Evolutionary conservation across 2,797 vertebrate genomes (phyloP), one percentile per base, ranked within the genome.

Genomic region (Dallia pectoralis): DNA sequence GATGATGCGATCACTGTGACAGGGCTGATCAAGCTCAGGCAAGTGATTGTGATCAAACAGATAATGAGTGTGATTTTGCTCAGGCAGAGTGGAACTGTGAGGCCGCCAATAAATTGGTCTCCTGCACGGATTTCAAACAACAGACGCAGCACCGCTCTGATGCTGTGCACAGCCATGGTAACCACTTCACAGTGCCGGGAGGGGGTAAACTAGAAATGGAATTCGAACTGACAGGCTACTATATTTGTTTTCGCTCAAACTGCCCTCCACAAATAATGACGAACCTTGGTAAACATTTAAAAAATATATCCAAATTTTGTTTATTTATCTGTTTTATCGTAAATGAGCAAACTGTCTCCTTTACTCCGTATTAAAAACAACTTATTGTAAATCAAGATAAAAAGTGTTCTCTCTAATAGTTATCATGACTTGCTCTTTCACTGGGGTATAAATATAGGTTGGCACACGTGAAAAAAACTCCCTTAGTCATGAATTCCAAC

Each of bases 41-140:
- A 32, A 25, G 53, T 64, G 73, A 77, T 83, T 19, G 4, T 8
- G 44, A 61, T 36, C 51, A 14, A 47, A 73, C 32, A 73, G 74
- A 81, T 79, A 68, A 49, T 62, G 70, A 70, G 63, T 53, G 74
- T 47, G 70, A 74, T 66, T 22, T 19, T 66, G 32, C 15, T 67
- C 66, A 69, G 69, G 73, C 64, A 33, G 51, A 78, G 47, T 67
- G 69, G 69, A 67, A 69, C 66, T 36, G 47, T 61, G 69, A 67
- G 70, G 69, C 74, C 76, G 74, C 75, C 76, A 74, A 68, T 74
- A 36, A 85, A 86, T 83, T 68, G 73, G 29, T 14, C 67, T 44
- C 49, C 40, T 70, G 74, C 11, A 59, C 6, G 3, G 11, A 25
- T 59, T 25, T 25, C 22, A 59, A 56, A 56, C 19, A 53, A 53